These are phyloP conservation scores for Dicycla oo DNA, from an alignment of 2,888 invertebrate species.

Conservation along the genomic window DNA sequence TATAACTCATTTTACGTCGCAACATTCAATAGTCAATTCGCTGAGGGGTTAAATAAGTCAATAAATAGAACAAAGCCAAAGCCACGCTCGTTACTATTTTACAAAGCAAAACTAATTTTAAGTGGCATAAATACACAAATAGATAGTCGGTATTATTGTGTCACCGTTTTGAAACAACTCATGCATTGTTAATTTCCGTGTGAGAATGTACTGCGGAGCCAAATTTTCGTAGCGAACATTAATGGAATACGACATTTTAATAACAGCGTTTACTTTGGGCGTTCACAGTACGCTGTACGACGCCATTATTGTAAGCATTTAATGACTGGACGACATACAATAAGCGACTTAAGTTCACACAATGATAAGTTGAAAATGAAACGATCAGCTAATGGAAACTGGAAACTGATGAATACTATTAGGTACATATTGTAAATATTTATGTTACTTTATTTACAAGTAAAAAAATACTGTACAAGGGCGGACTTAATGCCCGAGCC, in stretches of 20 bases:
- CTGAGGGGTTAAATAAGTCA: constrained; percentile 4
- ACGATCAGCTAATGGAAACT: constrained; percentile 1
- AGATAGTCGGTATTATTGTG: constrained; percentile 6
- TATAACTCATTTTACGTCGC: constrained; percentile 1
- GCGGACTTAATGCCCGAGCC: too few relatives aligned
- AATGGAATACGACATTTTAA: constrained; percentile 52
- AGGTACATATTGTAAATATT: background rate
- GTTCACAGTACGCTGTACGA: constrained; percentile 2
- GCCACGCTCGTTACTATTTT: constrained; percentile 13
- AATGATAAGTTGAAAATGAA: constrained; percentile 4
- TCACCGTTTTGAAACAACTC: constrained; percentile 22
- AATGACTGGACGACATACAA: constrained; percentile 16
- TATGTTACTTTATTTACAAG: background rate
- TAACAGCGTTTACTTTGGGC: constrained; percentile 33
- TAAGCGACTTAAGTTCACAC: constrained; percentile 24
- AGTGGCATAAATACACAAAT: constrained; percentile 27
- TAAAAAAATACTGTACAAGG: too few relatives aligned
- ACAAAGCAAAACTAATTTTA: constrained; percentile 33
- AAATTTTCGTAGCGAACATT: constrained; percentile 31
- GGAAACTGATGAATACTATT: background rate
- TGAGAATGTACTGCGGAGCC: constrained; percentile 40
- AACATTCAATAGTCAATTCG: constrained; percentile 2
- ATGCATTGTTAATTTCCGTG: constrained; percentile 47
- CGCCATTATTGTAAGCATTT: constrained; percentile 4
- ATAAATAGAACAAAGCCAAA: constrained; percentile 27